phyloP scores from a whole-genome alignment of 37 sponge, comb jelly and placozoan species.

The Bolinopsis microptera region DNA sequence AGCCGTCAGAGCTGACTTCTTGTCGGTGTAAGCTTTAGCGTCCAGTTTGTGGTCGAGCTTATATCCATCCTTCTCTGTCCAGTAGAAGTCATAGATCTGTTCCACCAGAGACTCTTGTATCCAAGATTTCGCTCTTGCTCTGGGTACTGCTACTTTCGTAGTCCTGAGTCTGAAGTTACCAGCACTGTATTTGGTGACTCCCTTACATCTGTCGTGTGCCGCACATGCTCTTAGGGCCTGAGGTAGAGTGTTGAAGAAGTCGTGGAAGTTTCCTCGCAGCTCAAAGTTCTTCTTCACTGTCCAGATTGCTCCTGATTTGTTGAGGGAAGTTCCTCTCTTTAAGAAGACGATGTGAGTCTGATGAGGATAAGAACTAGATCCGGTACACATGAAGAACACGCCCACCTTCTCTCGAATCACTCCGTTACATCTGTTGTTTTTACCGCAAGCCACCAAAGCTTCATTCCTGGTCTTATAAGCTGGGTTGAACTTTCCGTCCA shows the following conservation, averaged over 20 bases:
- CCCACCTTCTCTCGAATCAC: not conserved
- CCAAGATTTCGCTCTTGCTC: not conserved
- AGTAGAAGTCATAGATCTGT: conserved; percentile 18
- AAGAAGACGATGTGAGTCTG: not conserved
- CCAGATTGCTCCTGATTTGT: not conserved
- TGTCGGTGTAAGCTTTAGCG: not conserved
- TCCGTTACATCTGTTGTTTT: conserved; percentile 5
- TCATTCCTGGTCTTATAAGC: not conserved
- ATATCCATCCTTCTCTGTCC: not conserved
- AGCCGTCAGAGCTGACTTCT: not conserved
- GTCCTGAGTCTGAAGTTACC: conserved; percentile 32
- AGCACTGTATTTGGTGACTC: not conserved
- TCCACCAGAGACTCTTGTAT: not conserved
- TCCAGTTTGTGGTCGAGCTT: not conserved
- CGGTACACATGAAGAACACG: not conserved
- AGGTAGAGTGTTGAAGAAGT: not conserved
- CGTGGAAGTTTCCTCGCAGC: not conserved
- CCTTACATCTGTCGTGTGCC: not conserved
- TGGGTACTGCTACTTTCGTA: not conserved
- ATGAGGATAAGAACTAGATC: not conserved
- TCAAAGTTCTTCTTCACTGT: not conserved
- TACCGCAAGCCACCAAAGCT: not conserved
- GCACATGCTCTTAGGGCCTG: not conserved
- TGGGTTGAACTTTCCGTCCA: not conserved
- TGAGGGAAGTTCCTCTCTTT: not conserved